phyloP scores from a whole-genome alignment of 2,113 vertebrate genomes.

The Sylvilagus bachmani region DNA sequence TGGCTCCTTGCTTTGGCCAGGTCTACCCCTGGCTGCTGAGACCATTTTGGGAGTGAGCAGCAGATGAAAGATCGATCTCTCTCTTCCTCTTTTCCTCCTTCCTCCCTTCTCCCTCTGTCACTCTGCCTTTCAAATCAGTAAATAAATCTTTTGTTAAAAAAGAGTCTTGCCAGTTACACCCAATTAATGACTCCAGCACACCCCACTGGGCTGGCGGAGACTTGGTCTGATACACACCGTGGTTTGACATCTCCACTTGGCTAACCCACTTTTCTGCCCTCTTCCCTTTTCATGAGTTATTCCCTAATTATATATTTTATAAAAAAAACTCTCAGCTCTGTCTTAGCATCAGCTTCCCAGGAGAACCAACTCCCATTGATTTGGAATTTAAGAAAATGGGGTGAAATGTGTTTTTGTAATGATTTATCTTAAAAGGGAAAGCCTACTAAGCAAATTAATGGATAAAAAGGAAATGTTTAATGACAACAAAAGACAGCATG shows the following conservation, averaged over 20 bases:
- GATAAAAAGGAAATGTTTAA: slow-evolving; percentile 39
- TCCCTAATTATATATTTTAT: neutral
- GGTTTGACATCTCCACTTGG: neutral
- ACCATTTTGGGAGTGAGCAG: no score
- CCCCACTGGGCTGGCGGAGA: neutral
- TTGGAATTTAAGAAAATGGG: slow-evolving; percentile 3
- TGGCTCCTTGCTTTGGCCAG: no score
- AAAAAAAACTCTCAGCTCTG: neutral
- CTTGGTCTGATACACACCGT: neutral
- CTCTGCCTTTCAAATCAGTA: no score
- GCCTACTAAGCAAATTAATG: neutral
- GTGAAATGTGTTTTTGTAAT: slow-evolving; percentile 18
- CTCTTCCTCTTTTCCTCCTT: no score
- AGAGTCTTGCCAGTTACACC: neutral
- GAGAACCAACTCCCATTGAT: neutral
- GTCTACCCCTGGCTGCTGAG: no score
- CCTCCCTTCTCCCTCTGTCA: no score
- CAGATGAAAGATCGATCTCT: no score
- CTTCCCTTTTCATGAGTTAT: neutral
- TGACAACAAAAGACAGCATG: neutral
- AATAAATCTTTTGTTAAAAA: no score
- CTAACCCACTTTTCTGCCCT: neutral
- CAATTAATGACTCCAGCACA: neutral
- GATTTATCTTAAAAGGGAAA: slow-evolving; percentile 27
- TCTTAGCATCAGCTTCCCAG: neutral